Conservation (phyloP, 2,888 invertebrate genomes). For the Caenorhabditis sulstoni region DNA sequence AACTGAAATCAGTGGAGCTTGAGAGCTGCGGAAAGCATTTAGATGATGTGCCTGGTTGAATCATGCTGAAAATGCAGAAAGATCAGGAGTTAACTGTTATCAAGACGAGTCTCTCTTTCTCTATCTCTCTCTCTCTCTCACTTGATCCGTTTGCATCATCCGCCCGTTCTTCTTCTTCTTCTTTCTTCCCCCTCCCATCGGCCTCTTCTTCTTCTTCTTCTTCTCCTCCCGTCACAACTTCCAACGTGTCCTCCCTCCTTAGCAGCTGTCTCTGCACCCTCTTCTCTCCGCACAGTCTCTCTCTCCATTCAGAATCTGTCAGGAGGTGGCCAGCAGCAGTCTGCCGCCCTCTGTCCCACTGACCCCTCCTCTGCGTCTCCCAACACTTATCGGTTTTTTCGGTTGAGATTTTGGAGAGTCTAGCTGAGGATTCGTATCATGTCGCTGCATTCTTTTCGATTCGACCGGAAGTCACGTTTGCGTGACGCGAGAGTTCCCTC, state of each 20-base stretch:
- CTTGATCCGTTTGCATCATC: not conserved
- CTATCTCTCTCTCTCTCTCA: not conserved
- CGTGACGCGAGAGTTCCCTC: too few species aligned
- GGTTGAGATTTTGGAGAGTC: too few species aligned
- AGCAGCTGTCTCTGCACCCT: conserved; percentile 31
- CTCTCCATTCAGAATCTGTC: conserved; percentile 12
- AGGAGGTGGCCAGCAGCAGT: conserved; percentile 34
- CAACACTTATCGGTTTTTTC: not conserved
- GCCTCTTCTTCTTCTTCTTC: conserved; percentile 19
- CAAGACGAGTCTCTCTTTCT: too few species aligned
- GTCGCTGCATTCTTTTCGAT: conserved; percentile 24
- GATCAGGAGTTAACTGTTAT: too few species aligned
- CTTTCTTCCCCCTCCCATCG: conserved; percentile 12
- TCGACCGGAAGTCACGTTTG: too few species aligned
- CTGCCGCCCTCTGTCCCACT: conserved; percentile 55
- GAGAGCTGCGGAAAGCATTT: too few species aligned
- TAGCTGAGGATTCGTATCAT: not conserved
- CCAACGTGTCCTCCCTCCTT: conserved; percentile 50
- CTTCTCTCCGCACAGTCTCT: conserved; percentile 10
- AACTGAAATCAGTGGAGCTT: too few species aligned
- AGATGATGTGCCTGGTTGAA: too few species aligned
- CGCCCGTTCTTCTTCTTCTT: conserved; percentile 13
- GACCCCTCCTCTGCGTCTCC: conserved; percentile 33
- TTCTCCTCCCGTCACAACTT: conserved; percentile 47
- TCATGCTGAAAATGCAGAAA: too few species aligned